Evolutionary conservation across 2,888 invertebrate species (phyloP).

Genomic region (Antitype chi): DNA sequence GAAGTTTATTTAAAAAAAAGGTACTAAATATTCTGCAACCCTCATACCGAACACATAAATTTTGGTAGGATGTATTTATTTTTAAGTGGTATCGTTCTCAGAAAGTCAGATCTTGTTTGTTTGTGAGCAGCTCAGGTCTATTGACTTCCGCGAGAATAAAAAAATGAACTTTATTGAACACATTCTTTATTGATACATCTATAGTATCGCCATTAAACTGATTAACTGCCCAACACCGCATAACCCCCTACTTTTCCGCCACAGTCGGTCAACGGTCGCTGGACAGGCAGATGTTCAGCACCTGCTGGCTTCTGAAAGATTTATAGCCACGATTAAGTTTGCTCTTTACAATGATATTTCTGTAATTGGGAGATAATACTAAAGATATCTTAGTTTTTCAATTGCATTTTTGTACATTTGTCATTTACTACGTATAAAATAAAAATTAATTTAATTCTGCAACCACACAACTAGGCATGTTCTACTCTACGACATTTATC

Average conservation of each 20-base stretch:
- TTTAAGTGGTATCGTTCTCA: no score
- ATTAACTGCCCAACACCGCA: slow-evolving; percentile 3
- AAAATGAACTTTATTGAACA: no score
- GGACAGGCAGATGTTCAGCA: slow-evolving; percentile 46
- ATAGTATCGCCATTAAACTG: not conserved
- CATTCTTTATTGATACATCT: no score
- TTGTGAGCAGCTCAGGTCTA: no score
- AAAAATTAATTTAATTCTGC: not conserved
- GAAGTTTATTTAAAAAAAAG: no score
- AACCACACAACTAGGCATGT: no score
- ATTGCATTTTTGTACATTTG: slow-evolving; percentile 13
- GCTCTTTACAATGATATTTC: slow-evolving; percentile 56
- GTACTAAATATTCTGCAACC: no score
- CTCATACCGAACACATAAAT: no score
- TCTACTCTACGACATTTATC: not conserved
- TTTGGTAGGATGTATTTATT: no score
- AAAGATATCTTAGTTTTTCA: slow-evolving; percentile 9
- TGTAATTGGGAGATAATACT: slow-evolving; percentile 44
- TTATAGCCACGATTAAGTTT: slow-evolving; percentile 54
- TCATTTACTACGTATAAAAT: not conserved
- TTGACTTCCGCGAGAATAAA: no score
- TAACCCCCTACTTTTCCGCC: slow-evolving; percentile 27
- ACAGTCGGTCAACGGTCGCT: slow-evolving; percentile 42
- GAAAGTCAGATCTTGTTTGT: no score
- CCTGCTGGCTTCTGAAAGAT: slow-evolving; percentile 43